Base-by-base conservation (phyloP, 1,140 invertebrate genomes). In the Pseudachorutes palmiensis region DNA sequence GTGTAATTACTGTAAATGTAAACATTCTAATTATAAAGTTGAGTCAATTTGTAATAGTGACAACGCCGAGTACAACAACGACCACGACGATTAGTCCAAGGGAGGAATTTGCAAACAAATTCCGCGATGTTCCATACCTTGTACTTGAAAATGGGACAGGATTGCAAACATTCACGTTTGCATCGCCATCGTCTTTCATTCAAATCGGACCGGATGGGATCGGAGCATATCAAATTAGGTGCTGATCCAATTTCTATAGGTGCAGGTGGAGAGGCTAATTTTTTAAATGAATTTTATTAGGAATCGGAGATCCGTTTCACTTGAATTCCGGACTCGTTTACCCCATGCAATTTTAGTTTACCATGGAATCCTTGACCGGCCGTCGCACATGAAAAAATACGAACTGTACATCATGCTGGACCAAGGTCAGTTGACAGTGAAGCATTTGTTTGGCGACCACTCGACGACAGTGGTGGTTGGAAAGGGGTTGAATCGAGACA, bases 381-480 rank as follows among this genome's bases (percentile, higher is more conserved):
- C 88, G 29, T 84, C 86, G 66, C 84, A 86, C 61, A 82, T 87
- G 77, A 82, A 83, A 66, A 90, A 89, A 14, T 91, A 92, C 75
- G 90, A 91, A 64, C 80, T 92, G 26, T 92, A 93, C 78, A 88
- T 93, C 36, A 92, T 91, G 73, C 87, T 93, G 29, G 89, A 92
- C 76, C 91, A 92, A 76, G 90, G 90, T 29, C 88, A 91, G 77
- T 77, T 92, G 16, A 91, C 92, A 81, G 87, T 92, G 58, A 89
- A 92, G n/a, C 90, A 92, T 76, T 88, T 92, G 24, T 91, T 91
- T 78, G 89, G 89, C 1, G 90, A 91, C 77, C 85, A 88, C 77
- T 86, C 88, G 57, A 91, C 89, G 3, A 90, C 88, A 66, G 69
- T 92, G 45, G 91, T 88, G 2, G 88, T 93, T n/a, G 90, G 90